phyloP scores from a whole-genome alignment of 2,113 vertebrate species.

The Scytalopus superciliaris region DNA sequence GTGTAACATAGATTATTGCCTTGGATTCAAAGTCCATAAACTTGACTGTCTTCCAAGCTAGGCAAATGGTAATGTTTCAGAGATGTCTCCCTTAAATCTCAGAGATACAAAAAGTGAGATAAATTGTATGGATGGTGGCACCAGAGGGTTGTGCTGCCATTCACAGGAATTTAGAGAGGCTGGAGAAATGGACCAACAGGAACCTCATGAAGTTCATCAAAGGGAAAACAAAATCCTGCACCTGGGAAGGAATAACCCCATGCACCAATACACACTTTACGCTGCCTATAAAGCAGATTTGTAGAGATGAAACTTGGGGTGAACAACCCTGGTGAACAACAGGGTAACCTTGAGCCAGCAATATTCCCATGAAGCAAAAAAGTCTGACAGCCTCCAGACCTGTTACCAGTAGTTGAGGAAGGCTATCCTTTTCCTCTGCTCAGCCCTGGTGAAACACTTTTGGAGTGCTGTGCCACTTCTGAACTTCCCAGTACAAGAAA shows the following conservation, averaged over 20 bases:
- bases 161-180: neutral
- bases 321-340: neutral
- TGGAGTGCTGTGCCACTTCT: neutral
- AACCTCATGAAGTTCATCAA: neutral
- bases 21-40: neutral
- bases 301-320: neutral
- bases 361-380: neutral
- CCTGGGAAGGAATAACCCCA: neutral
- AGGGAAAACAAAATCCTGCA: neutral
- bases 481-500: neutral
- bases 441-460: neutral
- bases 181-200: neutral
- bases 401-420: neutral
- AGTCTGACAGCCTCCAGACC: neutral
- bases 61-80: neutral
- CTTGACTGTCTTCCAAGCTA: neutral
- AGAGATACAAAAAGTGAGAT: neutral
- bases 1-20: neutral
- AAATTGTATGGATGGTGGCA: neutral
- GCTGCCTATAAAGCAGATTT: neutral
- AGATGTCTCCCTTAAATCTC: neutral
- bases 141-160: neutral
- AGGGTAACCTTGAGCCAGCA: neutral
- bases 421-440: neutral
- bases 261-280: neutral